Base-by-base conservation (phyloP, 2,888 invertebrate genomes). In the Sesia apiformis region DNA sequence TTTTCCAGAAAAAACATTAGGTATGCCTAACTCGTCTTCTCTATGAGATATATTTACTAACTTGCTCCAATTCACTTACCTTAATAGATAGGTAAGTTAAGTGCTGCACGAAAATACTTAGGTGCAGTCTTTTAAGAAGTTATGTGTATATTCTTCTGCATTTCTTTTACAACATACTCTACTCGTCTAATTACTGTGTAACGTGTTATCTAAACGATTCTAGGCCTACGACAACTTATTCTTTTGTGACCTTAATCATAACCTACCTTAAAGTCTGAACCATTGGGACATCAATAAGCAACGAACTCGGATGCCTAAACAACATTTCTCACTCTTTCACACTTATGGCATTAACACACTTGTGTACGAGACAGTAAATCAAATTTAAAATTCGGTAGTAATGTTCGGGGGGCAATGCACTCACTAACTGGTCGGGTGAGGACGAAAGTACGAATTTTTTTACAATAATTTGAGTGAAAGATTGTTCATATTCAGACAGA, bases 381-480 rank as follows among this genome's bases (percentile, higher is more conserved):
- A 78, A 80, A 81, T 81, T 81, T 67, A 82, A 80, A 81, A 83
- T 84, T 88, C 64, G 79, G 77, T 76, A 76, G 76, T 78, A 80
- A 76, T 76, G 69, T 71, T 68, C 69, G 62, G 70, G 70, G 87
- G 84, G 84, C 88, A 86, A 79, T 79, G 88, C 78, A 85, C 88
- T 76, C 80, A 60, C 62, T 71, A 81, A 84, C 86, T 81, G 84
- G 86, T 84, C 81, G 75, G 68, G 82, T 82, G 75, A 87, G 87
- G 88, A 81, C 86, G 84, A 87, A 87, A 86, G 87, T 86, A 87
- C 86, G 74, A 79, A 71, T 79, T 81, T 84, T 81, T 81, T 80
- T 77, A 66, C 63, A 76, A 75, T 73, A 69, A 78, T 76, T 78
- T 72, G 77, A 81, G 76, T 78, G 78, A 80, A 79, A 77, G 76